Percentiles rank a stretch among this genome's conserved stretches.
Conservation (phyloP, 2,113 vertebrate species). For the Otus sunia region DNA sequence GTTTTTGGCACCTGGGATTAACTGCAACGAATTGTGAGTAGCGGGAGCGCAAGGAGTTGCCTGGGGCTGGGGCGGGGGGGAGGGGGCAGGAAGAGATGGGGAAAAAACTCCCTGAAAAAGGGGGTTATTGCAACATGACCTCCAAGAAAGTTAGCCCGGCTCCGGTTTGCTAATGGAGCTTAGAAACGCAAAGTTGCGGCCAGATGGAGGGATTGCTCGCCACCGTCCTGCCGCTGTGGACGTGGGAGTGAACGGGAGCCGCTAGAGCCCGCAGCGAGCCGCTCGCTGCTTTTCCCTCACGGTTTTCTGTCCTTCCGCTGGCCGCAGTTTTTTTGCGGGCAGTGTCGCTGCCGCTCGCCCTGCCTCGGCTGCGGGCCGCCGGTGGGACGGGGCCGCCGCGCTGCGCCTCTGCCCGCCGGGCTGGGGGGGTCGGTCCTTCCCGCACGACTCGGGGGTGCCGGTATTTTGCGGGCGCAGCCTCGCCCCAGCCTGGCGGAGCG, state of each 20-base stretch:
- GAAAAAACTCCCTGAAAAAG: background rate
- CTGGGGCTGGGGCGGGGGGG: background rate
- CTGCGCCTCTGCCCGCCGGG: background rate
- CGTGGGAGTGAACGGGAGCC: background rate
- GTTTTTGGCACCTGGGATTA: conserved; percentile 68
- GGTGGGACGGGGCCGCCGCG: background rate
- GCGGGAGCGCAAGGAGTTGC: background rate
- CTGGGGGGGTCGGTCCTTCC: background rate
- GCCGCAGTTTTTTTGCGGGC: background rate
- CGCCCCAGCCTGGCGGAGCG: background rate
- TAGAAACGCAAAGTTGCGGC: background rate
- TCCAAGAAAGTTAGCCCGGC: background rate
- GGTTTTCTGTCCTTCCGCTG: background rate
- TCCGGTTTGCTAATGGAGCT: background rate
- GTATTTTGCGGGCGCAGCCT: background rate
- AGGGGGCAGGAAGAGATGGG: no score
- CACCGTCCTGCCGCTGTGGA: background rate
- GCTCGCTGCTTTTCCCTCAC: background rate
- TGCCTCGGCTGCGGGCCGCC: background rate
- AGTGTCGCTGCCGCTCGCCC: background rate
- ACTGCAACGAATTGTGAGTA: conserved; percentile 78
- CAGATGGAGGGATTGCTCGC: background rate
- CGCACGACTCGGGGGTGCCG: background rate
- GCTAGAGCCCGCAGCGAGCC: background rate
- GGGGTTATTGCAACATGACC: background rate